A percentile compares a stretch with the other conserved stretches of the same genome.
Evolutionary conservation across 2,888 invertebrate species (phyloP).

Genomic region (Sarcophaga subvicina): DNA sequence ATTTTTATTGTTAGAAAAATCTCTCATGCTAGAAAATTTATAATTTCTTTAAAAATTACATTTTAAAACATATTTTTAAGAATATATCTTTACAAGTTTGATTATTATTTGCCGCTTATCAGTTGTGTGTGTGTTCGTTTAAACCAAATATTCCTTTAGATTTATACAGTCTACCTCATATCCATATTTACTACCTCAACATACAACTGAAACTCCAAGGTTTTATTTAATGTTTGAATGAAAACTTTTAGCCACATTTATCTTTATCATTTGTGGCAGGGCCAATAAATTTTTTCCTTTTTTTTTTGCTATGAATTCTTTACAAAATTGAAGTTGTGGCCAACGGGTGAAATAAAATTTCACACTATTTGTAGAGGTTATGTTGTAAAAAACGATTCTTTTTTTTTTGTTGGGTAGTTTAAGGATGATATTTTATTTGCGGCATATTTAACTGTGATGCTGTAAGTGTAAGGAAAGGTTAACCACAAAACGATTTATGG

Average conservation of each 20-base stretch:
- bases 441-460: conserved; percentile 14
- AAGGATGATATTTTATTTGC: background rate
- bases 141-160: background rate
- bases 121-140: too few relatives aligned
- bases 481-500: conserved; percentile 57
- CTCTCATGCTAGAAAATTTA: too few relatives aligned
- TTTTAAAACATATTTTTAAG: too few relatives aligned
- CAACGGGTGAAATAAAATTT: conserved; percentile 32
- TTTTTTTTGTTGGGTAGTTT: background rate
- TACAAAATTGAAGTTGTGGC: background rate
- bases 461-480: conserved; percentile 22
- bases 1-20: too few relatives aligned
- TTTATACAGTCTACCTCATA: background rate
- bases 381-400: conserved; percentile 3
- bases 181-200: conserved; percentile 23
- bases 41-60: too few relatives aligned
- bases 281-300: background rate
- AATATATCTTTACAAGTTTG: too few relatives aligned
- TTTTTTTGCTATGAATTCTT: background rate
- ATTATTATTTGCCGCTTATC: too few relatives aligned
- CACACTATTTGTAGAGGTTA: conserved; percentile 21
- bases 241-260: conserved; percentile 43
- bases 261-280: conserved; percentile 34
- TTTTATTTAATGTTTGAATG: conserved; percentile 27
- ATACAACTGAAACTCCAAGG: background rate